phyloP scores from a whole-genome alignment of 2,113 vertebrate genomes.

The Catharus fuscescens region DNA sequence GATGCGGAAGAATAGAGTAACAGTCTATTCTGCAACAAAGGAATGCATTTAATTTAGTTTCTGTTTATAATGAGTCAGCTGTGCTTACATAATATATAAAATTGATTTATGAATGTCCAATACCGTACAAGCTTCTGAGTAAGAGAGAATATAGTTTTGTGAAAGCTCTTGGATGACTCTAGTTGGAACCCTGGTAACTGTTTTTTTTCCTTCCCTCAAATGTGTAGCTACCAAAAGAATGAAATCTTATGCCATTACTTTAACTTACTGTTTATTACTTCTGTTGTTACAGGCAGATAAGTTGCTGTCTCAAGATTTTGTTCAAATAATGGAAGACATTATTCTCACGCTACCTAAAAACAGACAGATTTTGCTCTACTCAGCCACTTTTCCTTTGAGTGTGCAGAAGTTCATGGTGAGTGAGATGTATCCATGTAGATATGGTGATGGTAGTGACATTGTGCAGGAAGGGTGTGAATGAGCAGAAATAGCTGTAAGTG shows the following conservation, averaged over 20 bases:
- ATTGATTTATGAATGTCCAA: neutral
- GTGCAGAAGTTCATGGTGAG: constrained; percentile 99
- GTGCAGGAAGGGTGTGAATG: neutral
- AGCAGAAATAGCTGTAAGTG: neutral
- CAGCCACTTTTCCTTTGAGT: constrained; percentile 96
- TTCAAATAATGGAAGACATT: constrained; percentile 99
- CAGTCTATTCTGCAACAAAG: neutral
- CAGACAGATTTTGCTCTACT: constrained; percentile 98
- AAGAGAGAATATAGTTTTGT: neutral
- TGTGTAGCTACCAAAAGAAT: neutral
- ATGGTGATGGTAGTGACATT: neutral
- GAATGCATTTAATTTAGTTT: neutral
- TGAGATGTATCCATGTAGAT: neutral
- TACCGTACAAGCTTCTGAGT: neutral
- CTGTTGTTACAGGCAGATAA: constrained; percentile 90
- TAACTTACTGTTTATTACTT: neutral
- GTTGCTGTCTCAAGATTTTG: constrained; percentile 97
- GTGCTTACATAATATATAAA: neutral
- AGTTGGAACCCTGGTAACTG: neutral
- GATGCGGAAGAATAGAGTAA: neutral
- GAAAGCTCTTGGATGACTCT: neutral
- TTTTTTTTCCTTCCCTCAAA: neutral
- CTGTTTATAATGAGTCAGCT: neutral
- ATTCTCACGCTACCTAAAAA: constrained; percentile 95
- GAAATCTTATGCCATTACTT: neutral